phyloP scores from a whole-genome alignment of 37 sponge, comb jelly and placozoan genomes.

The Bolinopsis microptera region DNA sequence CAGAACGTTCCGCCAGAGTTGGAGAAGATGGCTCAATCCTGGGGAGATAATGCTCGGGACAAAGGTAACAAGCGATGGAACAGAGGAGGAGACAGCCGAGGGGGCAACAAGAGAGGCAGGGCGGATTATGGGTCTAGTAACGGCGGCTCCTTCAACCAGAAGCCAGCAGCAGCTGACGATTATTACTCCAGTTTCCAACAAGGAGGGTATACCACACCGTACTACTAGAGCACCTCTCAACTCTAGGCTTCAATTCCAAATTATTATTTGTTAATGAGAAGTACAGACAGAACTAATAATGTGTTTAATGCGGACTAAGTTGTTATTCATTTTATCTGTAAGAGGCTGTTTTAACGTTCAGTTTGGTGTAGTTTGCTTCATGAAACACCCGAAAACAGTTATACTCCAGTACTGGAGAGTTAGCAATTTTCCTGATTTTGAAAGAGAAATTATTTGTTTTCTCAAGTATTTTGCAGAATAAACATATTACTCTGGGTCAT shows the following conservation, averaged over 20 bases:
- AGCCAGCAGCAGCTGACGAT: background rate
- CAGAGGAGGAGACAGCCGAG: constrained; percentile 38
- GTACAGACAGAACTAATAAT: background rate
- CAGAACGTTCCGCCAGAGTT: constrained; percentile 67
- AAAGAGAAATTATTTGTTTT: background rate
- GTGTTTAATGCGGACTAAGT: too few relatives aligned
- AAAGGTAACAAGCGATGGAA: background rate
- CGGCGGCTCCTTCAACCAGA: too few relatives aligned
- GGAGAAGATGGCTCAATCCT: constrained; percentile 44
- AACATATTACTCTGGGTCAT: background rate
- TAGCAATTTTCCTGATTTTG: background rate
- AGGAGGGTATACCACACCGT: background rate
- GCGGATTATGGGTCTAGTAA: background rate
- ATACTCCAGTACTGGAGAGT: too few relatives aligned
- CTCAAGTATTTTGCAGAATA: background rate
- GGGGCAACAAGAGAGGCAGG: constrained; percentile 1
- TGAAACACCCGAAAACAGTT: background rate
- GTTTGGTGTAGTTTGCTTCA: background rate
- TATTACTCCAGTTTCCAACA: constrained; percentile 12
- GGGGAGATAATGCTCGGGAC: constrained; percentile 5
- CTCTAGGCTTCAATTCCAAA: background rate
- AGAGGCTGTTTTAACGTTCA: background rate
- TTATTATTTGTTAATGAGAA: background rate
- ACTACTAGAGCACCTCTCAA: background rate
- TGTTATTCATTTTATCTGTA: too few relatives aligned